These are phyloP conservation scores for Tyrophagus putrescentiae DNA, from an alignment of 1,140 invertebrate species.

Conservation along the genomic window DNA sequence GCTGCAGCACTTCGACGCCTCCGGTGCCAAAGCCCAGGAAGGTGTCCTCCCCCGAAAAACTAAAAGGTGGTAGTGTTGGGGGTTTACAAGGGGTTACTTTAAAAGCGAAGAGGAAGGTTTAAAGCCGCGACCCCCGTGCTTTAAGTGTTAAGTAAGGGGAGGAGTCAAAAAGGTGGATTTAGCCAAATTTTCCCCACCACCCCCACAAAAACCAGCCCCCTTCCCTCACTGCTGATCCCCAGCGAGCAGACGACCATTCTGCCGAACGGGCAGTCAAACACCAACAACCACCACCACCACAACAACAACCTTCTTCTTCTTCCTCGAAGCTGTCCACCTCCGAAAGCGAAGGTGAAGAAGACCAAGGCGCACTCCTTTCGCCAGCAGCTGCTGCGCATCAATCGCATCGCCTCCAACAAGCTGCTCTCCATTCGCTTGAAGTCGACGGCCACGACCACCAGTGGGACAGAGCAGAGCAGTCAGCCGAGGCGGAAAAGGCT, in stretches of 20 bases:
- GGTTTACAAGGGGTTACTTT: no score
- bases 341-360: background rate
- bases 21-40: background rate
- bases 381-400: background rate
- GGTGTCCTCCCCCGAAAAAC: background rate
- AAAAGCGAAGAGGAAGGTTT: background rate
- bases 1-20: background rate
- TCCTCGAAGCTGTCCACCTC: background rate
- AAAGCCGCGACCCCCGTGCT: no score
- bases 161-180: background rate
- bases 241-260: background rate
- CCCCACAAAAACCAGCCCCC: background rate
- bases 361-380: conserved; percentile 10
- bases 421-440: background rate
- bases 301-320: background rate
- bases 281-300: background rate
- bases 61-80: no score
- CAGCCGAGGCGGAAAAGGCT: background rate
- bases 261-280: background rate
- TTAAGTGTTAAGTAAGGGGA: no score
- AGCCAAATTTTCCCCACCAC: background rate
- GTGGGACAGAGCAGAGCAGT: background rate
- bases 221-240: background rate
- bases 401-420: background rate
- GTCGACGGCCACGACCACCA: background rate